Evolutionary conservation across 2,888 invertebrate species (phyloP), one percentile per base, ranked within the genome.

Genomic region (Cosmia trapezina): DNA sequence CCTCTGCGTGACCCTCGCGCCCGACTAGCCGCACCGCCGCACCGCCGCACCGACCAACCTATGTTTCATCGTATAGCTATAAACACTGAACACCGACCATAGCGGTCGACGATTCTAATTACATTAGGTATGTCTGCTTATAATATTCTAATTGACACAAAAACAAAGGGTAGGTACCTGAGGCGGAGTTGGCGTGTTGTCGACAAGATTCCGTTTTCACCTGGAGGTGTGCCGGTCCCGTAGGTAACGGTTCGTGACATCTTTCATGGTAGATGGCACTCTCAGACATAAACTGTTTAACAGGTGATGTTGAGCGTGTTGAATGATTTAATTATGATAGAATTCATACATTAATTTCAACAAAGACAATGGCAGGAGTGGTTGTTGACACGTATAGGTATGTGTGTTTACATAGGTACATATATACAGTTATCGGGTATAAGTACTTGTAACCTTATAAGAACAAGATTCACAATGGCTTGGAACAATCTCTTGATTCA

Each of bases 1-100:
- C 94, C 94, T 94, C 93, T 91, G 92, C 89, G 87, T 94, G 94
- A 94, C 94, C 94, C 92, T 92, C 88, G 47, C 67, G 76, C 49
- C 76, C 85, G 87, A 88, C 88, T 85, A 85, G 83, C 86, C 86
- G 79, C 83, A 70, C 54, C 47, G 83, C 86, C 86, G 79, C 83
- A 70, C 54, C 47, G 81, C 85, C 86, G 79, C 83, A 78, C 74
- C 85, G 83, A 85, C 87, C 87, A 85, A 84, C 83, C 84, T 81
- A 76, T 72, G 76, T 76, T 73, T 74, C 80, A 71, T 70, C 73
- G 54, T 78, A 78, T 77, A 69, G 66, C 61, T 78, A 67, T 70
- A 73, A 8, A 54, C 76, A 81, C 73, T 77, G 54, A 77, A 61
- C 75, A 63, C 72, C 53, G 70, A 76, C 83, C 83, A 81, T 64